Evolutionary conservation across 1,140 invertebrate genomes (phyloP), one percentile per base, ranked within the genome.

Genomic region (Araneus ventricosus): DNA sequence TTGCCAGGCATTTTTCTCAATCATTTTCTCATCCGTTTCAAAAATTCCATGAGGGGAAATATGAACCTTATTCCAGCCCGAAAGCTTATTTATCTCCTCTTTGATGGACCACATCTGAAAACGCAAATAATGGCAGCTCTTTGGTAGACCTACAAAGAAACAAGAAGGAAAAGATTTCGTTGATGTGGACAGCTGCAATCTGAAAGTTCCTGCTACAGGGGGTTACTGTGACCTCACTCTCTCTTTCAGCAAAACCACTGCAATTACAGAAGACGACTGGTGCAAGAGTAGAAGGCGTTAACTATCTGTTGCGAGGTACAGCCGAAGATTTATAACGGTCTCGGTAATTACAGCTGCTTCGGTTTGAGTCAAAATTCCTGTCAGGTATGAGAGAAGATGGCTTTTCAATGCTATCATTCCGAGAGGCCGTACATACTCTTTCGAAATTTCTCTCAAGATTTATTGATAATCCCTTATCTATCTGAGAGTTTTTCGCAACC

Each of bases 121-220:
- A 75, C 5, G 14, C 70, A 6, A 20, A 34, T 75, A 34, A 75
- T 75, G 34, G 30, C 70, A 75, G 30, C 70, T 34, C 70, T 84
- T 82, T 41, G 17, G 5, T 14, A 37, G 30, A 6, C 30, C 8
- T 45, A 52, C 80, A 30, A 2, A 24, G 80, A 5, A 20, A 1
- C 30, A 34, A 75, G 34, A 34, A 75, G 10, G 14, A 70, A 70
- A 70, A 20, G 17, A 75, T 37, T 67, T 20, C 34, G 6, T 30
- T 34, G 30, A 75, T 75, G 30, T 30, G 45, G 80, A 84, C 80
- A 84, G 80, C 80, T 84, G 45, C 27, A 27, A 52, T 84, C n/a
- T 84, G n/a, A 84, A 84, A 52, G 39, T 52, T 84, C 45, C 41
- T 84, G 80, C 80, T 52, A 52, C 80, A 84, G 30, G 80, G 41